Base-by-base conservation (phyloP, 2,888 invertebrate species). In the Hypena proboscidalis region DNA sequence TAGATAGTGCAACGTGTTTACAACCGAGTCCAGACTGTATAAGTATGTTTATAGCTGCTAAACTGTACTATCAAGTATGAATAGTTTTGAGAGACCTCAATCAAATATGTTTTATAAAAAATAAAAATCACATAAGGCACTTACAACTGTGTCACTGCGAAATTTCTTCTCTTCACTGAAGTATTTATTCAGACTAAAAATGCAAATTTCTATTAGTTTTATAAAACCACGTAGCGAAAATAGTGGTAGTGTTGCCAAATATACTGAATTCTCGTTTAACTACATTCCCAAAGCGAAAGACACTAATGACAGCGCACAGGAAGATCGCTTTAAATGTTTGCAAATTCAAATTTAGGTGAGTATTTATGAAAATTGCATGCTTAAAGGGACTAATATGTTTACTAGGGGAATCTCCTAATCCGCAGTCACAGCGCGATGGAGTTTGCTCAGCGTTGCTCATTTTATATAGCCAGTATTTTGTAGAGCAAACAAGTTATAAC, bases 331-430 rank as follows among this genome's bases (percentile, higher is more conserved):
- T 11, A 22, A 30, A 21, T 37, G 31, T 25, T 20, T 13, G 20
- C 31, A 39, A 9, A 31, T 32, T 20, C 25, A 39, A 39, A 25
- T 31, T 32, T 11, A 25, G 19, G 8, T 31, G 14, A 36, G 29
- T 36, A 26, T 36, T 36, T 38, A 31, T 25, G 14, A 31, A 31
- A 39, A 32, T 39, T 31, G 8, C 31, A 31, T 32, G 25, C 25
- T 39, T 14, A 32, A 39, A 39, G 25, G 20, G 38, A 26, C 38
- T 39, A 39, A 39, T 31, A 19, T 31, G 31, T 32, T 39, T 39
- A 31, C 25, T 25, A 39, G 20, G 13, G 13, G 38, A 39, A 23
- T 39, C 19, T 20, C 25, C 5, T 31, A 39, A 31, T 39, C 25
- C 19, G 31, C 31, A 25, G 22, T 20, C 23, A 14, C 20, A 39